Percentiles rank a stretch among this genome's conserved stretches.
Conservation (phyloP, 2,113 vertebrate genomes). For the Empidonax traillii region DNA sequence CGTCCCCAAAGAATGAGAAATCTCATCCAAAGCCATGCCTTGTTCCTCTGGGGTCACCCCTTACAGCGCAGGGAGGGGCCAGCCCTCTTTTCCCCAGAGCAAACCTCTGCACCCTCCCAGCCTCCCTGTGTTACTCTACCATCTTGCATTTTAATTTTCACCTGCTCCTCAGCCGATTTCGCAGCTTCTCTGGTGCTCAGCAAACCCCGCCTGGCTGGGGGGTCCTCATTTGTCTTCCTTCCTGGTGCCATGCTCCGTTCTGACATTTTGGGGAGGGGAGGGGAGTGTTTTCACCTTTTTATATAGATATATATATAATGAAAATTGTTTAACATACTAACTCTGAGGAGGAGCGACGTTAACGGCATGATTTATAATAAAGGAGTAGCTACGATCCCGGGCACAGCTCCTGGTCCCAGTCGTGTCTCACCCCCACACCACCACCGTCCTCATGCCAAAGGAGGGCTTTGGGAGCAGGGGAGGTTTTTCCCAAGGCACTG, state of each 20-base stretch:
- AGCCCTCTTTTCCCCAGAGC: not conserved
- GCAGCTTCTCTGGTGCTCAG: constrained; percentile 46
- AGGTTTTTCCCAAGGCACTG: rapidly evolving
- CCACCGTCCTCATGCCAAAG: not conserved
- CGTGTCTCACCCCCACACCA: not conserved
- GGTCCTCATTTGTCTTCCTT: not conserved
- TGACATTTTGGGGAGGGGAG: not conserved
- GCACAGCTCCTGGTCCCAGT: not conserved
- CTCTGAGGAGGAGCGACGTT: constrained; percentile 53
- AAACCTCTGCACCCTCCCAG: not conserved
- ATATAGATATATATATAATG: constrained; percentile 67
- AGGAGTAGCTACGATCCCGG: constrained; percentile 61
- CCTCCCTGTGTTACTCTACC: not conserved
- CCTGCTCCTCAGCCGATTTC: not conserved
- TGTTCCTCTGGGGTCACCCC: not conserved
- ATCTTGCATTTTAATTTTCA: not conserved
- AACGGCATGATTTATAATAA: constrained; percentile 70
- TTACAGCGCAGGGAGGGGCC: not conserved
- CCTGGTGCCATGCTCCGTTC: not conserved
- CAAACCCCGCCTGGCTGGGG: not conserved
- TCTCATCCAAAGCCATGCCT: not conserved
- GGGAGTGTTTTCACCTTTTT: constrained; percentile 54
- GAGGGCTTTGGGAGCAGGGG: not conserved
- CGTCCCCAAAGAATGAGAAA: not conserved
- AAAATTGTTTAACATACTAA: constrained; percentile 62